These are phyloP conservation scores for Epizoanthus scotinus DNA, from an alignment of 92 coral and sea anemone species.

Conservation along the genomic window DNA sequence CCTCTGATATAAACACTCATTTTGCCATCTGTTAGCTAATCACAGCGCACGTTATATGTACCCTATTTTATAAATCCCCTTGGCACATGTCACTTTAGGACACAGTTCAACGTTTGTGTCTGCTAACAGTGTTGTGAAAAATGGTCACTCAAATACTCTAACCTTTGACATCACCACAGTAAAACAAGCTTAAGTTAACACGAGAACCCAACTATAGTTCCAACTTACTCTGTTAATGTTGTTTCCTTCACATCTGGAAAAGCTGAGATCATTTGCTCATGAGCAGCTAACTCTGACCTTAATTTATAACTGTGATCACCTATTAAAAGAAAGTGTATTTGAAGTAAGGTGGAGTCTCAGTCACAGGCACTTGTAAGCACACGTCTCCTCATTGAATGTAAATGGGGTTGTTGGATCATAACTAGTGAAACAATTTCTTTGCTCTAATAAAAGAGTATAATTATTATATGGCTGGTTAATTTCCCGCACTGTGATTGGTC, in stretches of 20 bases:
- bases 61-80: no score
- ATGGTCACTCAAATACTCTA: no score
- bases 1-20: no score
- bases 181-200: neutral
- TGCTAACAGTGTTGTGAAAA: no score
- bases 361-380: neutral
- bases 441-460: no score
- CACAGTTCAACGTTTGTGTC: no score
- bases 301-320: slow-evolving; percentile 98
- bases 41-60: no score
- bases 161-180: neutral
- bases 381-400: neutral
- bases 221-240: slow-evolving; percentile 85
- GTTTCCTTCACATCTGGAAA: slow-evolving; percentile 94
- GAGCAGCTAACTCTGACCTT: slow-evolving; percentile 77
- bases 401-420: neutral
- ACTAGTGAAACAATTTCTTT: neutral
- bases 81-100: no score
- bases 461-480: no score
- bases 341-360: neutral
- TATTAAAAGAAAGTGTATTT: slow-evolving; percentile 19
- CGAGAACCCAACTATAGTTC: neutral
- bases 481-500: no score
- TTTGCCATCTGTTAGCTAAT: no score
- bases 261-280: slow-evolving; percentile 97